Base-by-base conservation (phyloP, 2,888 invertebrate genomes). In the Crocallis elinguaria region DNA sequence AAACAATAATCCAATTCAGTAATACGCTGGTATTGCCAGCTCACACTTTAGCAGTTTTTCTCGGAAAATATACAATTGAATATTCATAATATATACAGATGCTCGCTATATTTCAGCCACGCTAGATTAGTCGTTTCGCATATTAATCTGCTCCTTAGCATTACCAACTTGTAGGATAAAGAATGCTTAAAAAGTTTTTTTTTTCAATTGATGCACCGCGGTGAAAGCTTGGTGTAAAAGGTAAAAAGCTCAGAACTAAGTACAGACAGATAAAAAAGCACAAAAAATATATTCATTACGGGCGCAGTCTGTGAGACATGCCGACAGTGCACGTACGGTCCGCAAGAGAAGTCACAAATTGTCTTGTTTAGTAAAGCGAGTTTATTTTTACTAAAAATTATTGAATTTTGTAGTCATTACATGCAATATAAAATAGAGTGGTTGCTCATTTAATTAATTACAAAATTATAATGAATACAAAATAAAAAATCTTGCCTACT, bases 271-370 rank as follows among this genome's bases (percentile, higher is more conserved):
- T 51, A 66, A 71, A 76, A 75, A 73, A 70, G 53, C 41, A 66
- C 62, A 71, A 74, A 77, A 75, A 75, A 67, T 61, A 67, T 65
- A 70, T 67, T 75, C 66, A 75, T 75, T 79, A 77, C 66, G 38
- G 60, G 44, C 60, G 60, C 60, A 54, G 53, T 59, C 69, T 75
- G 73, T 67, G 68, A 69, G 68, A 70, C 66, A 60, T 56, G 71
- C 69, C 71, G 72, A 61, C 67, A 39, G 21, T 19, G 37, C 11
- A 8, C 14, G 66, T 67, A 75, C 53, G 36, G 69, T 53, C 49
- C 43, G 64, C 62, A 71, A 13, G 12, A n/a, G 21, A 14, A 32
- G 6, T 12, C 25, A n/a, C 3, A n/a, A 9, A 25, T n/a, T 9
- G n/a, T n/a, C 8, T 8, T 23, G 3, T 23, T 8, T 23, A 8